Percentiles rank a stretch among this genome's conserved stretches.
These are phyloP conservation scores for Brachionus koreanus DNA, from an alignment of 1,140 invertebrate genomes.

Conservation along the genomic window DNA sequence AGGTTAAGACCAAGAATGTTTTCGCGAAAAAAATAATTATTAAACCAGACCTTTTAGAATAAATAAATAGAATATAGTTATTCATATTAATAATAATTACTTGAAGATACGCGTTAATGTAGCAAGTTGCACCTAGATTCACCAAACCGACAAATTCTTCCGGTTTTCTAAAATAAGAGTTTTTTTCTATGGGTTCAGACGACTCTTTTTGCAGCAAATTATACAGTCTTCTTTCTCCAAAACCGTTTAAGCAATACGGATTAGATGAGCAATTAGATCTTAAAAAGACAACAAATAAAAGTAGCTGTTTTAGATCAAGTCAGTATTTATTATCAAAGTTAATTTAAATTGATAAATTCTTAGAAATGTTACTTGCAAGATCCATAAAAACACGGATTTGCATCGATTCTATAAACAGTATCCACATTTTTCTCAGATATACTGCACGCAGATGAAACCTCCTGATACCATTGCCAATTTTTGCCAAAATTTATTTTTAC, in stretches of 20 bases:
- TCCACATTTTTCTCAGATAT: constrained; percentile 61
- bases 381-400: constrained; percentile 49
- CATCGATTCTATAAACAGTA: constrained; percentile 60
- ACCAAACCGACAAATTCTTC: constrained; percentile 64
- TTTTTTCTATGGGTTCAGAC: constrained; percentile 46
- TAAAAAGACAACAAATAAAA: constrained; percentile 48
- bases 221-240: constrained; percentile 64
- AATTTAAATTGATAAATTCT: neutral
- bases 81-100: constrained; percentile 45
- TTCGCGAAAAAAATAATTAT: constrained; percentile 45
- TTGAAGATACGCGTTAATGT: constrained; percentile 70
- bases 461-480: constrained; percentile 64
- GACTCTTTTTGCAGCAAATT: constrained; percentile 60
- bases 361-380: constrained; percentile 49
- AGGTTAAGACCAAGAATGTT: neutral
- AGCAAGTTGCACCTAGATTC: constrained; percentile 71
- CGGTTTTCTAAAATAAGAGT: constrained; percentile 46
- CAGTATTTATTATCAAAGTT: neutral
- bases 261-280: constrained; percentile 67
- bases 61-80: neutral
- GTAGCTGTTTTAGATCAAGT: neutral
- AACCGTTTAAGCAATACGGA: constrained; percentile 66
- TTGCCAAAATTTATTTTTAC: constrained; percentile 52
- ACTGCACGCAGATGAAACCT: constrained; percentile 59
- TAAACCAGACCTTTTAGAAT: constrained; percentile 26